Percentiles rank a stretch among this genome's conserved stretches.
These are phyloP conservation scores for Coregonus suidteri DNA, from an alignment of 2,797 vertebrate species.

Conservation along the genomic window DNA sequence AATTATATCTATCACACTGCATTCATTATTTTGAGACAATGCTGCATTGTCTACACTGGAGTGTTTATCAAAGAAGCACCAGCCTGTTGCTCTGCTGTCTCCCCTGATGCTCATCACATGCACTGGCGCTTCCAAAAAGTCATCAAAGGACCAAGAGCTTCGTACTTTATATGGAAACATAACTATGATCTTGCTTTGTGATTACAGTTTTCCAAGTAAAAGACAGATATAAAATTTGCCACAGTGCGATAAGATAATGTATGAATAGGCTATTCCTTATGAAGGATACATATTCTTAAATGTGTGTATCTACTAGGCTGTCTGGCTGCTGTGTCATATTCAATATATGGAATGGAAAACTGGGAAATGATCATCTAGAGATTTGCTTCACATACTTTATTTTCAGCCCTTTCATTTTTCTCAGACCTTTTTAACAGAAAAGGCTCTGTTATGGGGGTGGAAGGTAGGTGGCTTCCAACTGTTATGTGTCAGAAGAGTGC, in stretches of 20 bases:
- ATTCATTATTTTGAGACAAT: conserved; percentile 73
- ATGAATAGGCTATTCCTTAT: neutral
- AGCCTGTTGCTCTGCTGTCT: conserved; percentile 34
- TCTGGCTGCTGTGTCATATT: neutral
- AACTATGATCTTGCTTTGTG: neutral
- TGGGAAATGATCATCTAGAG: conserved; percentile 40
- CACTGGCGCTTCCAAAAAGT: conserved; percentile 42
- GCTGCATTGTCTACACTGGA: conserved; percentile 64
- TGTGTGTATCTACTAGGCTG: too few species aligned
- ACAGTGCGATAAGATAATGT: neutral
- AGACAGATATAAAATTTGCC: neutral
- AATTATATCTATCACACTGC: conserved; percentile 66
- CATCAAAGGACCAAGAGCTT: conserved; percentile 12
- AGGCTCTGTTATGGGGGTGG: conserved; percentile 36
- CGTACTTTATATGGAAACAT: conserved; percentile 3
- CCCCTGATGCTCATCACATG: conserved; percentile 62
- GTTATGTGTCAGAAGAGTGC: conserved; percentile 62
- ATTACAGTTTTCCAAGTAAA: neutral
- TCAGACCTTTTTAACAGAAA: conserved; percentile 4
- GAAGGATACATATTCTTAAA: neutral
- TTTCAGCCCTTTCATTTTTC: neutral
- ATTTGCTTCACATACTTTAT: conserved; percentile 17
- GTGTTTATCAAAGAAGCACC: conserved; percentile 59
- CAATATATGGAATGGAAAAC: neutral
- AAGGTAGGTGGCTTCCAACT: conserved; percentile 69